Base-by-base conservation (phyloP, 2,797 vertebrate species). In the Bufotes viridis region DNA sequence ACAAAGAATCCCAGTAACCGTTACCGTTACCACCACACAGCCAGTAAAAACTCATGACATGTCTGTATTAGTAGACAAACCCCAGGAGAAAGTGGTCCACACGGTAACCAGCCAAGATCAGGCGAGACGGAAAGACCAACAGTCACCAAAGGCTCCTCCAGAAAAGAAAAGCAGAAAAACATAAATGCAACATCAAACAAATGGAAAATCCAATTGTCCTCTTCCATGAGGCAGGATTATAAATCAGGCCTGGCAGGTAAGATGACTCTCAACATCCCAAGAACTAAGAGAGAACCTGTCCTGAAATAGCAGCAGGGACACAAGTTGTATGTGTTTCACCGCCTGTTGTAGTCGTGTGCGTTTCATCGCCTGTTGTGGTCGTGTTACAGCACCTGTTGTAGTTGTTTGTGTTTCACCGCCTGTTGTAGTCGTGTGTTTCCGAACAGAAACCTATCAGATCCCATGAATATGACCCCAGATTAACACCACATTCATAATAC, bases 171-270 rank as follows among this genome's bases (percentile, higher is more conserved):
- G 26, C 11, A 75, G 20, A 26, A 84, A 60, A 20, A 14, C 70
- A 60, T 49, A 7, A 85, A 85, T 13, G 18, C 12, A 26, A 42
- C 51, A 42, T 42, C 34, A 42, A 63, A 5, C 24, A 24, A 67
- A 5, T 7, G 42, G 42, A 87, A 58, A 49, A 34, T 49, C 4
- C 12, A 70, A 18, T 2, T 20, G 78, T 60, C 78, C 15, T 9
- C n/a, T 29, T 58, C 85, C 34, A 34, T 17, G 29, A 87, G 49
- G n/a, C 26, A 26, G 78, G 26, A 26, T 29, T 58, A 58, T 57
- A 67, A 80, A 70, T 60, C 78, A 12, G 63, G 42, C 4, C 1
- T 1, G 26, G 22, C 76, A 42, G 85, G 85, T 86, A 86, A 80
- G 85, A 60, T 7, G 17, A 7, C 4, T 20, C 18, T 22, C 2